Evolutionary conservation across 2,797 vertebrate species (phyloP), one percentile per base, ranked within the genome.

Genomic region (Leptodactylus fallax): DNA sequence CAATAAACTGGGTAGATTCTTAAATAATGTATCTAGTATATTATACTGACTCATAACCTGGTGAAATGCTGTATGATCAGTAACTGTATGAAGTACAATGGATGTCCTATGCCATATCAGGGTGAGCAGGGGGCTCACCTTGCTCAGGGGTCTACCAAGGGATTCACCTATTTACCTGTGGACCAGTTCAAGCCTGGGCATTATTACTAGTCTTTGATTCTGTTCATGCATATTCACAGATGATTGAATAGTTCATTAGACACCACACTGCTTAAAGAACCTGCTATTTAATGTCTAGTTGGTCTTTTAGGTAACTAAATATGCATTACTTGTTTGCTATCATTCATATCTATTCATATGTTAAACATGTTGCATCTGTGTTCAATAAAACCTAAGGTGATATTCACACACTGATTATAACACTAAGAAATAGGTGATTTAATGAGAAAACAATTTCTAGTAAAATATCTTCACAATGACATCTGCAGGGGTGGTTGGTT

Each of bases 231-330:
- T 76, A 81, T 85, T 81, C 60, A 61, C 85, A 81, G 69, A 51
- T 65, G 69, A 81, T 67, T 85, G 72, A 78, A 69, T 83, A 86
- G 79, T 85, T 85, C 79, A 89, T 89, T 86, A 89, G 81, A 76
- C 9, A 16, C 63, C 71, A 78, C 58, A 71, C 60, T 81, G 60
- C 72, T 82, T 49, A 82, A 25, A 63, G 55, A 58, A 60, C n/a
- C 79, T 69, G 58, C 47, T 78, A 56, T 89, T 78, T 89, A 82
- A 86, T 86, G 79, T 86, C 27, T 69, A 27, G 84, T 71, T 77
- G 69, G 88, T 49, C 77, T 74, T 85, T 86, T 89, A 85, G 85
- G 83, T 85, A 85, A 27, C 78, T 81, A 85, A 88, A 85, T 76
- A 63, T 82, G 87, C 83, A 85, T 88, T 81, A 77, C 82, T 76